Conservation (phyloP, 2,797 vertebrate genomes). For the Corythornis leucogaster region DNA sequence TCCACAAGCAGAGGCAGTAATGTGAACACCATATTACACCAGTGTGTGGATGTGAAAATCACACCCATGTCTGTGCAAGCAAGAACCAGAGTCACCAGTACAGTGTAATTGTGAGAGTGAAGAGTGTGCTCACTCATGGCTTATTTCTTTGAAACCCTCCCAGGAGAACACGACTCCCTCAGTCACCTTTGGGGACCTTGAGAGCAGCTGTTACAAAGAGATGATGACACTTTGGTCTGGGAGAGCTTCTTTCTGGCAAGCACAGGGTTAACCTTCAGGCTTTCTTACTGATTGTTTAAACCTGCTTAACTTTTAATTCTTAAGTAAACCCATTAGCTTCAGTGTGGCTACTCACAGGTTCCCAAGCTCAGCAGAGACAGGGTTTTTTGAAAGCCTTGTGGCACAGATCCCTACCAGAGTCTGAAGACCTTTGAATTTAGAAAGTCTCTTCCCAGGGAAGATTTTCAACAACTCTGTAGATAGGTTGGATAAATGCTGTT, state of each 20-base stretch:
- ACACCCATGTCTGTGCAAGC: not conserved
- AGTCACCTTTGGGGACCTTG: not conserved
- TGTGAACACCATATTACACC: not conserved
- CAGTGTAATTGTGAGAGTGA: not conserved
- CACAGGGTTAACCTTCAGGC: not conserved
- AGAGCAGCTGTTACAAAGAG: not conserved
- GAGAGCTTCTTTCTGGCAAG: not conserved
- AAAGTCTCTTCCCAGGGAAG: not conserved
- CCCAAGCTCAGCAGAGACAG: not conserved
- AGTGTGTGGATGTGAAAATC: not conserved
- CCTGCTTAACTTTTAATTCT: not conserved
- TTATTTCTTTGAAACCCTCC: not conserved
- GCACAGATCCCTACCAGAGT: not conserved
- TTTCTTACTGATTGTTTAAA: not conserved
- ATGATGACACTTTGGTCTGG: fast-evolving
- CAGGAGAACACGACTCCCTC: not conserved
- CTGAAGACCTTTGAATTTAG: not conserved
- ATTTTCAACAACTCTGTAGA: not conserved
- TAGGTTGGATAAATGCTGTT: not conserved
- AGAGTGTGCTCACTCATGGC: not conserved
- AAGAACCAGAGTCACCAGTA: not conserved
- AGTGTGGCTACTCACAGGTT: not conserved
- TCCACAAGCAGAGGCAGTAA: not conserved
- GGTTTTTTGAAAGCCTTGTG: not conserved
- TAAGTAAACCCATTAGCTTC: not conserved